Percentiles rank a stretch among this genome's conserved stretches.
Evolutionary conservation across 2,888 invertebrate genomes (phyloP).

Genomic region (Reticulitermes lucifugus): DNA sequence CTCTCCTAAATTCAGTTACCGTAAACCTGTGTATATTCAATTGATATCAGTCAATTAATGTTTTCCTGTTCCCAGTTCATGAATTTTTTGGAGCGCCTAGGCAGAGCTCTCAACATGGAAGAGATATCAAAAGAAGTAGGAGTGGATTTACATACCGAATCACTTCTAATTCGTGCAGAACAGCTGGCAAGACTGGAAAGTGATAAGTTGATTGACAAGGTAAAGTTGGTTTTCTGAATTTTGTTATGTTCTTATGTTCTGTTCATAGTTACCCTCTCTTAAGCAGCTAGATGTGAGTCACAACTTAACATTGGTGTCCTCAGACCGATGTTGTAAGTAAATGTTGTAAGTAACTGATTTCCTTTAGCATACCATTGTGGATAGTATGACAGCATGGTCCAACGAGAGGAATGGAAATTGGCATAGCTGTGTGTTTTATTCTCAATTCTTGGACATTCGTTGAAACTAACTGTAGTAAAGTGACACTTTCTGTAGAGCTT

Average conservation of each 20-base stretch:
- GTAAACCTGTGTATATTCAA: too few species aligned
- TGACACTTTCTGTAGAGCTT: too few species aligned
- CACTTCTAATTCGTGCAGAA: constrained; percentile 85
- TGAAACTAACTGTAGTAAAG: too few species aligned
- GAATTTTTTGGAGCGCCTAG: constrained; percentile 85
- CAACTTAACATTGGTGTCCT: too few species aligned
- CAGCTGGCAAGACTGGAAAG: constrained; percentile 84
- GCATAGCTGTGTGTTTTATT: too few species aligned
- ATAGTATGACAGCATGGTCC: background rate
- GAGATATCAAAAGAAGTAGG: constrained; percentile 85
- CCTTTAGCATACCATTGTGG: background rate
- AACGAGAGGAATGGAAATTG: background rate
- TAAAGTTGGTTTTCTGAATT: constrained; percentile 60
- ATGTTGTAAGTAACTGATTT: background rate
- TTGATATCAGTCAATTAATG: too few species aligned
- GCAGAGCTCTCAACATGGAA: constrained; percentile 86
- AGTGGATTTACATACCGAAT: constrained; percentile 85
- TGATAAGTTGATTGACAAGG: constrained; percentile 87
- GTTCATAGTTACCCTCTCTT: background rate
- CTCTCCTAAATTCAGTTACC: too few species aligned
- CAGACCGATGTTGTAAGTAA: too few species aligned
- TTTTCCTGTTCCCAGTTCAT: constrained; percentile 70
- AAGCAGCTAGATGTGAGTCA: background rate
- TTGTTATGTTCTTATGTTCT: background rate
- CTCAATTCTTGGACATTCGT: too few species aligned